Percentiles rank a stretch among this genome's conserved stretches.
phyloP scores from a whole-genome alignment of 2,888 invertebrate species.

The Agonum fuliginosum region DNA sequence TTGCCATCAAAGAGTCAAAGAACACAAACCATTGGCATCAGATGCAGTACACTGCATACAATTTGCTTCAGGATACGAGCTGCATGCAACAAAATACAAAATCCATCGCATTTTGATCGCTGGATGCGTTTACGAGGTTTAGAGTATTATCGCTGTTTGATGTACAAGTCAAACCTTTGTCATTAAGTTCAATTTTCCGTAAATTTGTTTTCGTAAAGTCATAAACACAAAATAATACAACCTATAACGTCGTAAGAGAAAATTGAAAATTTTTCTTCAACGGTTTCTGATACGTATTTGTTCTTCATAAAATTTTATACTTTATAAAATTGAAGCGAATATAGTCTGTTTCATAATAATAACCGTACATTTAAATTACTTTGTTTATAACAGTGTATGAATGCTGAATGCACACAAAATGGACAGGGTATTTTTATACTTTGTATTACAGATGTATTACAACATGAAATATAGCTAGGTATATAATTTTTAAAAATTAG shows the following conservation, averaged over 20 bases:
- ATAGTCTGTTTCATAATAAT: too few species aligned
- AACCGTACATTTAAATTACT: too few species aligned
- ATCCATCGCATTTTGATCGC: neutral
- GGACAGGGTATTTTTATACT: too few species aligned
- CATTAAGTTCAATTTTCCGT: constrained; percentile 39
- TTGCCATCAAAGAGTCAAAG: neutral
- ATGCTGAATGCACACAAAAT: too few species aligned
- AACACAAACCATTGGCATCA: neutral
- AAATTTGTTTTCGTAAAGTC: constrained; percentile 8
- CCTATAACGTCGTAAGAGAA: constrained; percentile 23
- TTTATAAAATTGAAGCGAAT: too few species aligned
- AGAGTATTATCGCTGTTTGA: neutral
- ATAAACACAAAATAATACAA: constrained; percentile 31
- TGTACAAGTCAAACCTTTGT: constrained; percentile 20
- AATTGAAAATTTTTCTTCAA: constrained; percentile 28
- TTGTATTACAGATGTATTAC: too few species aligned
- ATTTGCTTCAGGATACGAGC: neutral
- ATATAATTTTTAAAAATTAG: too few species aligned
- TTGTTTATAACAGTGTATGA: too few species aligned
- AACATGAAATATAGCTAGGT: too few species aligned
- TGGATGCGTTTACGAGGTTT: neutral
- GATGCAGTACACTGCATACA: neutral
- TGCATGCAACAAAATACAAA: neutral
- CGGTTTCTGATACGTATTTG: neutral
- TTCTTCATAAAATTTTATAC: constrained; percentile 28